Base-by-base conservation (phyloP, 2,888 invertebrate genomes). In the Polymixis flavicincta region DNA sequence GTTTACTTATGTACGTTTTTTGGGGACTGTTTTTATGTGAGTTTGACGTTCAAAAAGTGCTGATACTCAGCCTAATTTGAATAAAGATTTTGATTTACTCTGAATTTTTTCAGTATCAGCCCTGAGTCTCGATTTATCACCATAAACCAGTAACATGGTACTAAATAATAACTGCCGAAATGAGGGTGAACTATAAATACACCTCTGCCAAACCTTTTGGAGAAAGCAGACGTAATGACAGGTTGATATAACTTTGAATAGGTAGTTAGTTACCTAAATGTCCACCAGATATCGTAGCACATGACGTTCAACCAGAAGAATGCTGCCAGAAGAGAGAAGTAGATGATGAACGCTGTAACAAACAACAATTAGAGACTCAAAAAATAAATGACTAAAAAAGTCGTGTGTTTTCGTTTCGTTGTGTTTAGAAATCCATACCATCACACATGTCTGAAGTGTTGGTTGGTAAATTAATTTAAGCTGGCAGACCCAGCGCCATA, bases 271-370 rank as follows among this genome's bases (percentile, higher is more conserved):
- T 90, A 98, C 98, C 98, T 97, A 89, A 98, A 98, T 2, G 98
- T 98, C 97, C 97, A 97, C 98, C 98, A 98, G 86, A 98, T 98
- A 92, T 98, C 98, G 91, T 98, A 98, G 86, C 97, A 97, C 97
- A 98, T 98, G 65, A 98, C 97, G 90, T 98, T 98, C 87, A 98
- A 95, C 98, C 98, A 98, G 82, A 97, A 97, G 92, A 98, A 98
- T 0, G 98, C 97, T 0, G 97, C 96, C 87, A 97, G 93, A 88
- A 98, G 95, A 57, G 96, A 95, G 89, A 97, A 98, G 88, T 98
- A 97, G 85, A 97, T 96, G 67, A 96, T 89, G 89, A 97, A 97
- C 0, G 97, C 98, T 98, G 95, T 50, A 97, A 97, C 13, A 32
- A 63, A 67, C 72, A 14, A 59, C 8, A 72, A 45, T 32, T 55